Percentiles rank a stretch among this genome's conserved stretches.
These are phyloP conservation scores for Tupiocoris notatus DNA, from an alignment of 2,888 invertebrate genomes.

Conservation along the genomic window DNA sequence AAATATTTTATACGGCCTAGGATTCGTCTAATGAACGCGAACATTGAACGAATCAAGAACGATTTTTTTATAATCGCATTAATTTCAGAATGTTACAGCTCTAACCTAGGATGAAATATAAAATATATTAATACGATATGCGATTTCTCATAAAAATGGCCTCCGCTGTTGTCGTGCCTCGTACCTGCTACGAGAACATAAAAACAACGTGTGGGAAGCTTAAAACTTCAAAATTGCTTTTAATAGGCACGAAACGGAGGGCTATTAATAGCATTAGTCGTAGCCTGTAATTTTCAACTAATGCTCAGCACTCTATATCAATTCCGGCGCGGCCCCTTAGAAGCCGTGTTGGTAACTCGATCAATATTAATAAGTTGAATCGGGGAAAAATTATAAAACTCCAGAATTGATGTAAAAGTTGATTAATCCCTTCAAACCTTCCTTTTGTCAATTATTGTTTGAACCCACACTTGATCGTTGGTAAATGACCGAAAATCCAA, in stretches of 20 bases:
- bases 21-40: too few species aligned
- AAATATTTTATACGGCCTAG: too few species aligned
- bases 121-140: too few species aligned
- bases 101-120: too few species aligned
- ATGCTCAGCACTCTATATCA: slow-evolving; percentile 16
- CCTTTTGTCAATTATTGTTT: too few species aligned
- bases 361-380: slow-evolving; percentile 16
- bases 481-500: too few species aligned
- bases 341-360: neutral
- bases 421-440: neutral
- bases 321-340: slow-evolving; percentile 9
- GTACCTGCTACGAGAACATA: neutral
- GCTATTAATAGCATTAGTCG: slow-evolving; percentile 7
- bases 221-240: neutral
- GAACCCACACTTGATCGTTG: too few species aligned
- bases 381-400: neutral
- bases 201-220: neutral
- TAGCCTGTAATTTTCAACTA: slow-evolving; percentile 12
- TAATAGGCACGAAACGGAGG: neutral
- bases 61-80: too few species aligned
- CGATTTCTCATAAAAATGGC: neutral
- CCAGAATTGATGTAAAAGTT: neutral
- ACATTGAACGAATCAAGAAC: too few species aligned
- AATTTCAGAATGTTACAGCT: too few species aligned
- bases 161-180: neutral